A percentile compares a stretch with the other conserved stretches of the same genome.
These are phyloP conservation scores for Thereuonema tuberculata DNA, from an alignment of 1,140 invertebrate genomes.

Conservation along the genomic window DNA sequence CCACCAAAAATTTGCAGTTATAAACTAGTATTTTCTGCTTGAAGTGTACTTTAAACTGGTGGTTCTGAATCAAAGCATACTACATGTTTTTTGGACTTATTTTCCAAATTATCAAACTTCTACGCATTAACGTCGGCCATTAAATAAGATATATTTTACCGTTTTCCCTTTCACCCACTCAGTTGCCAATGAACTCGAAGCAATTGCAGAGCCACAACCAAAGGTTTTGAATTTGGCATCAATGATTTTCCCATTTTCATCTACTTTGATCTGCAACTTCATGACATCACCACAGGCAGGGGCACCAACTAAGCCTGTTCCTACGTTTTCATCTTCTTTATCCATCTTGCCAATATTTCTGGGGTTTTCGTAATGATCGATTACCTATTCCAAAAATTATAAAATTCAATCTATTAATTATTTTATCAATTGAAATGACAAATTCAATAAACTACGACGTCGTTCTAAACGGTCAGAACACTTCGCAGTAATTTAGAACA, in stretches of 20 bases:
- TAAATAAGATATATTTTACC: slow-evolving; percentile 40
- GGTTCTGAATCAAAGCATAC: no score
- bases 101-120: no score
- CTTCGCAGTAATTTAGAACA: no score
- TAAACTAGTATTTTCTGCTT: no score
- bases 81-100: no score
- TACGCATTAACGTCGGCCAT: no score
- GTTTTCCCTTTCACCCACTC: slow-evolving; percentile 99
- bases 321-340: slow-evolving; percentile 86
- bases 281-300: slow-evolving; percentile 99
- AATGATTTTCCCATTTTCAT: slow-evolving; percentile 91
- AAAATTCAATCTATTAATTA: no score
- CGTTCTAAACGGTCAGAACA: no score
- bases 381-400: slow-evolving; percentile 56
- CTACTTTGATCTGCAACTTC: slow-evolving; percentile 94
- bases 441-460: no score
- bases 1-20: no score
- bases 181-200: slow-evolving; percentile 96
- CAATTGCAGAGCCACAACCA: slow-evolving; percentile 98
- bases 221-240: slow-evolving; percentile 99
- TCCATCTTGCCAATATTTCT: slow-evolving; percentile 96
- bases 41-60: no score
- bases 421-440: no score
- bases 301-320: slow-evolving; percentile 95
- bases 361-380: slow-evolving; percentile 99